These are phyloP conservation scores for Hipparchia semele DNA, from an alignment of 2,888 invertebrate genomes.

Conservation along the genomic window DNA sequence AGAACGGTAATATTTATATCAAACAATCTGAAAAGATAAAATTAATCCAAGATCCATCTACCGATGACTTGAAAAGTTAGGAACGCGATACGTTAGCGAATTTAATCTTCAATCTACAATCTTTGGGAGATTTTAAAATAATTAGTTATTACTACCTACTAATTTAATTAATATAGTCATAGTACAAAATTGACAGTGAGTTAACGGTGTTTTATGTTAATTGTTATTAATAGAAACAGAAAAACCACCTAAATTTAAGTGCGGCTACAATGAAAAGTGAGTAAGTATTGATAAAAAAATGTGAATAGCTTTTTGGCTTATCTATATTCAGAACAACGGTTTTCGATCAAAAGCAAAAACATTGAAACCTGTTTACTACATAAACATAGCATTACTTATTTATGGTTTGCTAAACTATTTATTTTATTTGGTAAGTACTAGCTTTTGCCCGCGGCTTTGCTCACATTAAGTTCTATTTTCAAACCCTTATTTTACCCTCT, in stretches of 20 bases:
- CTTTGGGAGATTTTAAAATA: not conserved
- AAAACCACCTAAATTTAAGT: not conserved
- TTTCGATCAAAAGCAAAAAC: not conserved
- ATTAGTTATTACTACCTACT: not conserved
- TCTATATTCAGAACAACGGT: conserved; percentile 1
- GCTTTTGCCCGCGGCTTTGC: not conserved
- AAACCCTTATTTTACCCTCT: no score
- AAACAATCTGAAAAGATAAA: conserved; percentile 29
- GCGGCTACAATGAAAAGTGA: conserved; percentile 1
- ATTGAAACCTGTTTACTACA: not conserved
- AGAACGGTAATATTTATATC: conserved; percentile 15
- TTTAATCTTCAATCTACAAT: conserved; percentile 5
- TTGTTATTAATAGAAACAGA: not conserved
- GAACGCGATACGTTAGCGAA: not conserved
- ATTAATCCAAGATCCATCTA: conserved; percentile 26
- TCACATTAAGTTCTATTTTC: no score
- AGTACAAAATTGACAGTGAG: not conserved
- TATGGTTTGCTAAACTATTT: not conserved
- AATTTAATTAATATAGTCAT: not conserved
- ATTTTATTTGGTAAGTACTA: not conserved
- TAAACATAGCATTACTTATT: not conserved
- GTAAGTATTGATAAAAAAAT: conserved; percentile 12
- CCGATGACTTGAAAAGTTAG: conserved; percentile 19
- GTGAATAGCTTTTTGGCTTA: not conserved
- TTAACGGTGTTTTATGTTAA: not conserved